Evolutionary conservation across 2,797 vertebrate genomes (phyloP), one percentile per base, ranked within the genome.

Genomic region (Pseudochaenichthys georgianus): DNA sequence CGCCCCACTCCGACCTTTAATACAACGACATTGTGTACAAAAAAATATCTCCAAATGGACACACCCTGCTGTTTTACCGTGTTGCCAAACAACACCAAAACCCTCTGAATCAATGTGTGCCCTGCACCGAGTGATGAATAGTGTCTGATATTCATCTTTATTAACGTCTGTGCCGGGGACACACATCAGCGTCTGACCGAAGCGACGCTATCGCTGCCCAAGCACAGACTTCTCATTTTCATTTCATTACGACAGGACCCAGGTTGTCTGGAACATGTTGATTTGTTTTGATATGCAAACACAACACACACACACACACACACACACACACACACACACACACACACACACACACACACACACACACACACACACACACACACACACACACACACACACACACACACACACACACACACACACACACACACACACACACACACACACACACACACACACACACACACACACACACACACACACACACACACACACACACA

Each of bases 271-370:
- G 83, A 80, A 82, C 84, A 67, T 75, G 73, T 76, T 86, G 86
- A 89, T 89, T 85, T 90, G 85, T 80, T 89, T 73, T 72, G 85
- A 85, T 86, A 82, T 77, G 83, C 80, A 89, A 89, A 89, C 70
- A 64, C 34, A 31, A 66, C 62, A 60, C 21, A 17, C 0, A 5
- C 15, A 54, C n/a, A 43, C 42, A 31, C 61, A 7, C 15, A 54
- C 16, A 43, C 38, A 31, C 61, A 19, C 6, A 61, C 43, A 47
- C 50, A 74, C 43, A 38, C 21, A 21, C 1, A 8, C 15, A 54
- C n/a, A 43, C 38, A 31, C 58, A 19, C 6, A n/a, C n/a, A n/a
- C n/a, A n/a, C n/a, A n/a, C n/a, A n/a, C n/a, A n/a, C n/a, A n/a
- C n/a, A n/a, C n/a, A n/a, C n/a, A n/a, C n/a, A n/a, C n/a, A n/a